phyloP scores from a whole-genome alignment of 1,140 invertebrate genomes.

The Sminthurinus signatus region DNA sequence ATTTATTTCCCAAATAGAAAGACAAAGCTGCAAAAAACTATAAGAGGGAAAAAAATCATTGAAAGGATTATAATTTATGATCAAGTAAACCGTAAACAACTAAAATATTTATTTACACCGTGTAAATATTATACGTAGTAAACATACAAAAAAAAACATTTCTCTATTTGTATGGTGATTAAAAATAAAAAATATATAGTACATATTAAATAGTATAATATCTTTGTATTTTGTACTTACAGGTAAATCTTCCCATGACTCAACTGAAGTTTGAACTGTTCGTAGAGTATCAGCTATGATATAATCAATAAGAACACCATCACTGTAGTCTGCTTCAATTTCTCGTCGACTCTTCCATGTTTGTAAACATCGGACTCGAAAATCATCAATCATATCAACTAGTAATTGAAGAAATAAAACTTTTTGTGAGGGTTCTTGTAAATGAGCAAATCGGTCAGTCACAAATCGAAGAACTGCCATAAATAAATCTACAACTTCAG shows the following conservation, averaged over 20 bases:
- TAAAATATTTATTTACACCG: too few species aligned
- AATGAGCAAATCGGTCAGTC: constrained; percentile 34
- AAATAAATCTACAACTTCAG: constrained; percentile 39
- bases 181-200: constrained; percentile 9
- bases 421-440: constrained; percentile 30
- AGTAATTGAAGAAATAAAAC: constrained; percentile 33
- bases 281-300: constrained; percentile 32
- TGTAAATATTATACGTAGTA: too few species aligned
- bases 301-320: constrained; percentile 30
- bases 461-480: constrained; percentile 31
- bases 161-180: too few species aligned
- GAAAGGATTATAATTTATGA: too few species aligned
- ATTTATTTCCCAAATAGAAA: constrained; percentile 6
- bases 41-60: not conserved
- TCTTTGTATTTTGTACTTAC: constrained; percentile 4
- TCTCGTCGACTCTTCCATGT: constrained; percentile 31
- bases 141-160: too few species aligned
- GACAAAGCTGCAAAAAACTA: constrained; percentile 35
- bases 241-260: constrained; percentile 36
- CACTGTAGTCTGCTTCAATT: constrained; percentile 5
- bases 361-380: constrained; percentile 35
- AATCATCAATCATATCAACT: constrained; percentile 35
- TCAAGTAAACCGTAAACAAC: too few species aligned
- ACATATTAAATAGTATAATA: too few species aligned
- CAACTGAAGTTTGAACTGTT: constrained; percentile 22